Evolutionary conservation across 2,113 vertebrate genomes (phyloP).

Genomic region (Climacteris rufus): DNA sequence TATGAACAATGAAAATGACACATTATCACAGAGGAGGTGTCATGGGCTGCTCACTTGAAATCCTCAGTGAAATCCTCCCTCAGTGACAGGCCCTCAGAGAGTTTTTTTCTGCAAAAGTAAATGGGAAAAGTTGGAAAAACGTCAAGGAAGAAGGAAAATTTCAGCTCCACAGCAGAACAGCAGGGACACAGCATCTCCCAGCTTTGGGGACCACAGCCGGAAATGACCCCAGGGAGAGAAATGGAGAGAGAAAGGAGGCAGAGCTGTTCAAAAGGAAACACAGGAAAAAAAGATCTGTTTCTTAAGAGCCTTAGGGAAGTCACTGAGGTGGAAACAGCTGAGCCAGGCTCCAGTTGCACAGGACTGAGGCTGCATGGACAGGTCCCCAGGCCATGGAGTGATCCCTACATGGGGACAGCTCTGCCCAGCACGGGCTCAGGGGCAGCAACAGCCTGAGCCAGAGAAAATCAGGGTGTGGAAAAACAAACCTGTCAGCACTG

Average conservation of each 20-base stretch:
- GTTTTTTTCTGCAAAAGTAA: background rate
- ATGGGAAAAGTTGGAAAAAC: background rate
- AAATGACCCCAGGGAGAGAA: background rate
- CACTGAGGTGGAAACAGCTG: rapidly evolving
- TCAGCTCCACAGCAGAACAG: background rate
- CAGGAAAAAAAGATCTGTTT: background rate
- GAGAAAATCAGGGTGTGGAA: background rate
- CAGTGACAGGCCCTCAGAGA: background rate
- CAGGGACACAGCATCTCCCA: rapidly evolving
- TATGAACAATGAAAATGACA: background rate
- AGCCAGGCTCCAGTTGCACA: rapidly evolving
- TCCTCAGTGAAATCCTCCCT: background rate
- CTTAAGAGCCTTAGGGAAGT: background rate
- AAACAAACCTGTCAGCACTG: rapidly evolving
- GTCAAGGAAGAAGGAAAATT: background rate
- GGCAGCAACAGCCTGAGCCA: background rate
- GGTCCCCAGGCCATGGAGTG: background rate
- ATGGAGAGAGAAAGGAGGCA: background rate
- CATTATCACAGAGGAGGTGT: background rate
- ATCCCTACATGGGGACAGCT: background rate
- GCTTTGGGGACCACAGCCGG: background rate
- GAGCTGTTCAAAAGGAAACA: background rate
- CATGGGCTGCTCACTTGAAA: background rate
- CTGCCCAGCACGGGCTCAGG: background rate
- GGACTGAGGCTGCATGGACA: background rate